Base-by-base conservation (phyloP, 2,797 vertebrate genomes). In the Austrolebias charrua region DNA sequence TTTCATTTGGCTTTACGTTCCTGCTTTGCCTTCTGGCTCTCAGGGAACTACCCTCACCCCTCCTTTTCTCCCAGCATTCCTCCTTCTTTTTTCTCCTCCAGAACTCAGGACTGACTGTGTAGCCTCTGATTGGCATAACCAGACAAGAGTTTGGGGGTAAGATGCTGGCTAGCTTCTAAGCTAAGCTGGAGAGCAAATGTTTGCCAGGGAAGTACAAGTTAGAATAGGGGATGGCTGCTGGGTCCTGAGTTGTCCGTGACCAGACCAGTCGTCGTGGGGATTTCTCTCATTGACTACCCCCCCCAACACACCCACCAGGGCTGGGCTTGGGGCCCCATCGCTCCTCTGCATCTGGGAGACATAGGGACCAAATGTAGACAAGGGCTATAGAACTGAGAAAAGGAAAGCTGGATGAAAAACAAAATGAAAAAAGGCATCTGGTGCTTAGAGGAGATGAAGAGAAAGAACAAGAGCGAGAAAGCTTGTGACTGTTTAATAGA, bases 401-500 rank as follows among this genome's bases (percentile, higher is more conserved):
- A 80, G 61, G 80, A 81, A 87, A 84, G 82, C 77, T 85, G 79
- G 84, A 81, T 88, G 76, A 82, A 87, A 82, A 88, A 84, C 82
- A 60, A 89, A 88, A 79, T 90, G 91, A 93, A 92, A 91, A 94
- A 95, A 94, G 94, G 95, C 96, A 97, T 98, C 96, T 98, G 96
- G 93, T 97, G 94, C 93, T 78, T 80, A 65, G 72, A 91, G 92
- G 78, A 86, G 80, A 74, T n/a, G 71, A 85, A 86, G 79, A 85
- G 80, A 84, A 77, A 66, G 57, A 67, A 75, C 59, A 71, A 73
- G 75, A 66, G 74, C 71, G 79, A 62, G 69, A 68, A 95, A 94
- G 95, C 95, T 95, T 94, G 90, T 94, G 94, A 98, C 98, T 98
- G 95, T 98, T 97, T 94, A 95, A 94, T 92, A 86, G 91, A 92